Conservation (phyloP, 1,140 invertebrate genomes). For the Drosophila sp. region DNA sequence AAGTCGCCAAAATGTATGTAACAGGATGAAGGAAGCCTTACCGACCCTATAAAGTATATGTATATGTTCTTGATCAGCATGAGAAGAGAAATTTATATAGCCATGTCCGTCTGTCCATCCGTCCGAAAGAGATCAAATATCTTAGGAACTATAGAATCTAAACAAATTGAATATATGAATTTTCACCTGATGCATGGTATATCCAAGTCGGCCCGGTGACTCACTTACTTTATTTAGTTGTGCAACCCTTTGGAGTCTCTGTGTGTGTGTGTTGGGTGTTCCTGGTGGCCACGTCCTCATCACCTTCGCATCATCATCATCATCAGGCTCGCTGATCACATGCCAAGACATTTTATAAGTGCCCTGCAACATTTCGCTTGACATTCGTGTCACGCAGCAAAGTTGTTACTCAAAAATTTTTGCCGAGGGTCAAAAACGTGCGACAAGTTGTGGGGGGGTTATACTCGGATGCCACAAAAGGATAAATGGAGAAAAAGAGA, state of each 20-base stretch:
- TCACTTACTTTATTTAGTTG: not conserved
- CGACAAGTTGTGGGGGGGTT: slow-evolving; percentile 35
- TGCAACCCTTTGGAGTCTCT: slow-evolving; percentile 5
- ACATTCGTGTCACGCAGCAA: slow-evolving; percentile 78
- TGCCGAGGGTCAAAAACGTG: slow-evolving; percentile 59
- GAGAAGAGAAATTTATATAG: no score
- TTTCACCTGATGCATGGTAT: no score
- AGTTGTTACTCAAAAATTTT: slow-evolving; percentile 79
- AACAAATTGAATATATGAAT: no score
- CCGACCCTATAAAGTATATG: no score
- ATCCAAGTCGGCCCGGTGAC: no score
- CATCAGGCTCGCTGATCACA: slow-evolving; percentile 48
- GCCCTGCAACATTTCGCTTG: slow-evolving; percentile 36
- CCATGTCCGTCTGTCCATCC: no score
- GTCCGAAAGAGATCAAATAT: no score
- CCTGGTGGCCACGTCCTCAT: slow-evolving; percentile 20
- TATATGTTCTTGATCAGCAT: no score
- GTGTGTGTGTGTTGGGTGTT: not conserved
- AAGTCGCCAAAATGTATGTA: no score
- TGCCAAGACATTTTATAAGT: slow-evolving; percentile 59
- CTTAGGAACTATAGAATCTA: no score
- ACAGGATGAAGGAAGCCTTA: no score
- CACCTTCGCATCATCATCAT: slow-evolving; percentile 34
- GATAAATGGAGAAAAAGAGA: not conserved
- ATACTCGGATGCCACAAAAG: not conserved